Evolutionary conservation across 1,140 invertebrate species (phyloP), one percentile per base, ranked within the genome.

Genomic region (Drosophila cardini): DNA sequence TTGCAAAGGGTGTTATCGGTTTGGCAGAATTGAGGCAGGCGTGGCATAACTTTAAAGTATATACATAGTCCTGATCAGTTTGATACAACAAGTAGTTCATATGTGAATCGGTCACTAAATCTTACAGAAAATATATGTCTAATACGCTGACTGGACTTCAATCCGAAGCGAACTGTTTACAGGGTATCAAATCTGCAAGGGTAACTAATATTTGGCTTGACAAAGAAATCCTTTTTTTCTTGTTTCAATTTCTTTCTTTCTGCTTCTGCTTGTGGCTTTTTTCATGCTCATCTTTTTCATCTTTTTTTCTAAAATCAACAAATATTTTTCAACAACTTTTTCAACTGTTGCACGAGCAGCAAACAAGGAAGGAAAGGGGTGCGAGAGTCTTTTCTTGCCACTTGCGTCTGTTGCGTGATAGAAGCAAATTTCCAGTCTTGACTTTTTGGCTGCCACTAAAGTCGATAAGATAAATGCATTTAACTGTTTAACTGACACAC

Each of bases 361-460:
- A 43, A 36, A 26, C 9, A 9, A 16, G 18, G 10, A 4, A 2
- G 3, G 1, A 4, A 4, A 30, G 13, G 0, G 9, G n/a, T 26
- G 42, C 21, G 21, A 0, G 10, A n/a, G n/a, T n/a, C n/a, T n/a
- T 2, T 9, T 7, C 15, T 32, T 45, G 38, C 34, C 21, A 32
- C 52, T 67, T 82, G 75, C 80, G 21, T 26, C 78, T 62, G 45
- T 83, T 85, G 82, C 81, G 82, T 86, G 81, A 86, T 84, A 84
- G 81, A 80, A 81, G 78, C 78, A 81, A 85, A 84, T 84, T 84
- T 84, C 67, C 63, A 69, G 53, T 56, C 62, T 79, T 67, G 56
- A 40, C 78, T 75, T 36, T 34, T 36, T 34, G 11, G 21, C 32
- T 67, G 68, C 13, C 69, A 69, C 58, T 61, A 32, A 72, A 79